Evolutionary conservation across 1,140 invertebrate species (phyloP), one percentile per base, ranked within the genome.

Genomic region (Idris sp.): DNA sequence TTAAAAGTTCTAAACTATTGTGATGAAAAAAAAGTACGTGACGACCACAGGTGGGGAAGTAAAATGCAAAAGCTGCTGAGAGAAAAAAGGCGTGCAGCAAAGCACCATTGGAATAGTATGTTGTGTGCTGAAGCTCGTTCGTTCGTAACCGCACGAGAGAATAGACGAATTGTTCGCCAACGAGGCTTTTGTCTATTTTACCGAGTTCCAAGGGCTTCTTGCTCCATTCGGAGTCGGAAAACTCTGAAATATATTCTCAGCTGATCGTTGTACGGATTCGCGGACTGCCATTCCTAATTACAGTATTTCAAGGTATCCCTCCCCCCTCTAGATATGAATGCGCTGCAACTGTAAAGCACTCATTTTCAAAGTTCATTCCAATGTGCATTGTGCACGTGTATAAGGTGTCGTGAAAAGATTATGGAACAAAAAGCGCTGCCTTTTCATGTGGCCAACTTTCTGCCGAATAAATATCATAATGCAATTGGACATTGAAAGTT

Each of bases 191-290:
- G 81, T 84, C 81, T 83, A 83, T 83, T 83, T 81, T 79, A 82
- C 82, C 74, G 78, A 83, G 79, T 82, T 84, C 79, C 81, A 84
- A 83, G 81, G 81, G 82, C 81, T 83, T 83, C 82, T 69, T 62
- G 72, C 59, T 65, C 73, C 69, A 81, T 79, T 76, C 76, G 69
- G 68, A 77, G 73, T 76, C 79, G 74, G 77, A 83, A 83, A 83
- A 81, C 81, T 81, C 81, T 80, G 80, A 84, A 83, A 84, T 83
- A 83, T 83, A 83, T 83, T 83, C 80, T 81, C 82, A 76, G 81
- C 80, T 81, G 78, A 78, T 81, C 73, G 79, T 84, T 83, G 74
- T 84, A 84, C 71, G 82, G 82, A 83, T 84, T 84, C 82, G 79
- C 77, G 76, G 74, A 82, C 80, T 77, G 77, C 77, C 72, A 78